Conservation (phyloP, 2,797 vertebrate genomes). For the Podarcis siculus region DNA sequence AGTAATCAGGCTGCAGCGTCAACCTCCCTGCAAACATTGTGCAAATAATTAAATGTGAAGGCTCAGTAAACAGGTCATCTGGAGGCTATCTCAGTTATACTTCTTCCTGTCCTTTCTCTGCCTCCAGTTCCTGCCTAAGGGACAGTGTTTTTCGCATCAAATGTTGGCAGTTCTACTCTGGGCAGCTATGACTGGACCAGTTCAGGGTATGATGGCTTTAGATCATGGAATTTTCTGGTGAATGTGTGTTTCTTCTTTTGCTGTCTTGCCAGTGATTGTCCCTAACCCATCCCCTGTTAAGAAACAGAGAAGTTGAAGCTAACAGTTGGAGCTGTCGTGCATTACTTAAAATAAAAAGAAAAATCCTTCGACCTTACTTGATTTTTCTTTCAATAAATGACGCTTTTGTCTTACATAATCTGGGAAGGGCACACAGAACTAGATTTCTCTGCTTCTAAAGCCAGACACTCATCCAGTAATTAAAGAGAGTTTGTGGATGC, state of each 20-base stretch:
- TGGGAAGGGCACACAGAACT: neutral
- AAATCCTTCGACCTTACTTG: neutral
- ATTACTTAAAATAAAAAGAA: neutral
- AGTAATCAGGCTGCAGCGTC: too few relatives aligned
- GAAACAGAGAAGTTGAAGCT: neutral
- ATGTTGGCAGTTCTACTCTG: neutral
- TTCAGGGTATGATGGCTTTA: neutral
- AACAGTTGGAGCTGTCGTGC: neutral
- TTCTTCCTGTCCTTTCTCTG: neutral
- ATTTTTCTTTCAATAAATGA: neutral
- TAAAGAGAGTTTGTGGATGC: neutral
- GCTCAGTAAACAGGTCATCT: too few relatives aligned
- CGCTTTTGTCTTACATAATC: neutral
- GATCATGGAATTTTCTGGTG: neutral
- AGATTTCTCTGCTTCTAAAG: neutral
- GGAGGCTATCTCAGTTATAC: too few relatives aligned
- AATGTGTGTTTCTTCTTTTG: neutral
- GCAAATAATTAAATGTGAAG: too few relatives aligned
- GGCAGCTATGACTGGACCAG: neutral
- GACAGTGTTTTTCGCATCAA: neutral
- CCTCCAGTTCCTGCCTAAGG: neutral
- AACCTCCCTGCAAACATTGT: too few relatives aligned
- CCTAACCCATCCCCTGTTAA: neutral
- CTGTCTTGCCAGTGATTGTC: neutral
- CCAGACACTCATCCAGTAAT: neutral